phyloP scores from a whole-genome alignment of 2,888 invertebrate genomes.

The Drosophila aldrichi region DNA sequence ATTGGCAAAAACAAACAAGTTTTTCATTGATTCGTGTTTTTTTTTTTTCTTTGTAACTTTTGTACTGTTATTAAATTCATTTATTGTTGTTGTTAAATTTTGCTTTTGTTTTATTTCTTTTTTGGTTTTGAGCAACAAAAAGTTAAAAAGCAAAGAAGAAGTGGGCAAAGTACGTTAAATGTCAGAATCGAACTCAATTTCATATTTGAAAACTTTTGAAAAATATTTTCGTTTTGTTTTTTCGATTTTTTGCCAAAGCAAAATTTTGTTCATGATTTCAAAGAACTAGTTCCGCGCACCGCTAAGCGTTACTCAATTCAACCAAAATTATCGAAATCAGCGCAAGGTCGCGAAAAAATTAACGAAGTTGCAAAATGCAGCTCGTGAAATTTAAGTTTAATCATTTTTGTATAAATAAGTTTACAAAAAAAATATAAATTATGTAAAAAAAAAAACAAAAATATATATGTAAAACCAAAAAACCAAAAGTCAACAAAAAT shows the following conservation, averaged over 20 bases:
- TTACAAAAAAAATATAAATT: constrained; percentile 51
- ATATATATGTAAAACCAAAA: constrained; percentile 37
- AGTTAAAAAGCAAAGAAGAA: constrained; percentile 59
- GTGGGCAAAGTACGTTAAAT: constrained; percentile 46
- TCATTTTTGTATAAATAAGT: constrained; percentile 61
- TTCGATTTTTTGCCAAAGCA: constrained; percentile 47
- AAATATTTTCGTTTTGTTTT: constrained; percentile 50
- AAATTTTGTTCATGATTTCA: constrained; percentile 54
- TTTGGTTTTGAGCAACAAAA: constrained; percentile 48
- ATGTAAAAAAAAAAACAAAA: constrained; percentile 48
- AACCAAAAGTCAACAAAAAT: constrained; percentile 33
- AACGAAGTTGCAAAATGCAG: constrained; percentile 33
- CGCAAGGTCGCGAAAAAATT: constrained; percentile 14
- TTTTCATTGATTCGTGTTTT: constrained; percentile 13
- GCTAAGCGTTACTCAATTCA: constrained; percentile 9
- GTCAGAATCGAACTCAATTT: constrained; percentile 24
- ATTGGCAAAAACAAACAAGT: constrained; percentile 61
- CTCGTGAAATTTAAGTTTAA: constrained; percentile 63
- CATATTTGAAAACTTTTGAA: constrained; percentile 21
- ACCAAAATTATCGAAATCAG: neutral
- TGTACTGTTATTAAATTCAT: constrained; percentile 36
- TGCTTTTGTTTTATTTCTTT: constrained; percentile 57
- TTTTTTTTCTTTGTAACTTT: constrained; percentile 32
- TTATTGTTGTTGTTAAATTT: constrained; percentile 40
- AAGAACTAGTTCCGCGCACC: constrained; percentile 23